These are phyloP conservation scores for Agrochola macilenta DNA, from an alignment of 2,888 invertebrate genomes.

Conservation along the genomic window DNA sequence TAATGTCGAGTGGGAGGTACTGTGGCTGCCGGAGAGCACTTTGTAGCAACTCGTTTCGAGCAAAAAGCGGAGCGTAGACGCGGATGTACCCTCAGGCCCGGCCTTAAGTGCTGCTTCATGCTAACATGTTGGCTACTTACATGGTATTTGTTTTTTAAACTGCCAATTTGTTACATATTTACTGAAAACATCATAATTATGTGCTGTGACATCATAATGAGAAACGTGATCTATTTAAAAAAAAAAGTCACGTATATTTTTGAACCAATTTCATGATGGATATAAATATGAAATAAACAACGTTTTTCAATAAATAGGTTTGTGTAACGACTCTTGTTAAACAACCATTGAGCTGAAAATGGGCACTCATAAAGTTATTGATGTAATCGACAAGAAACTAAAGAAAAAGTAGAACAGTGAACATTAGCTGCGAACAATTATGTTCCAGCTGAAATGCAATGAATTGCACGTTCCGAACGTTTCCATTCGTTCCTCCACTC, in stretches of 20 bases:
- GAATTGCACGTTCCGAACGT: slow-evolving; percentile 64
- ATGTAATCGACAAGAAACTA: slow-evolving; percentile 48
- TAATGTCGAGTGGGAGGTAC: slow-evolving; percentile 77
- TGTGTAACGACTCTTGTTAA: slow-evolving; percentile 15
- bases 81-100: slow-evolving; percentile 71
- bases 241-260: slow-evolving; percentile 3
- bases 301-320: neutral
- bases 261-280: slow-evolving; percentile 11
- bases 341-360: slow-evolving; percentile 31
- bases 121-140: slow-evolving; percentile 69
- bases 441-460: slow-evolving; percentile 69
- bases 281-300: slow-evolving; percentile 21
- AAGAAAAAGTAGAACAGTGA: slow-evolving; percentile 68
- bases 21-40: slow-evolving; percentile 75
- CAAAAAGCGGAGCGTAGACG: slow-evolving; percentile 77
- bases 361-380: slow-evolving; percentile 45
- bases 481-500: slow-evolving; percentile 59
- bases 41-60: slow-evolving; percentile 72
- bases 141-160: slow-evolving; percentile 58
- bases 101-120: slow-evolving; percentile 70
- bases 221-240: slow-evolving; percentile 20
- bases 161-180: slow-evolving; percentile 41
- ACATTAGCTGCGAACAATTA: slow-evolving; percentile 69
- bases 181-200: slow-evolving; percentile 18
- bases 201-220: slow-evolving; percentile 14